Evolutionary conservation across 2,797 vertebrate genomes (phyloP).

Genomic region (Neoniphon sammara): DNA sequence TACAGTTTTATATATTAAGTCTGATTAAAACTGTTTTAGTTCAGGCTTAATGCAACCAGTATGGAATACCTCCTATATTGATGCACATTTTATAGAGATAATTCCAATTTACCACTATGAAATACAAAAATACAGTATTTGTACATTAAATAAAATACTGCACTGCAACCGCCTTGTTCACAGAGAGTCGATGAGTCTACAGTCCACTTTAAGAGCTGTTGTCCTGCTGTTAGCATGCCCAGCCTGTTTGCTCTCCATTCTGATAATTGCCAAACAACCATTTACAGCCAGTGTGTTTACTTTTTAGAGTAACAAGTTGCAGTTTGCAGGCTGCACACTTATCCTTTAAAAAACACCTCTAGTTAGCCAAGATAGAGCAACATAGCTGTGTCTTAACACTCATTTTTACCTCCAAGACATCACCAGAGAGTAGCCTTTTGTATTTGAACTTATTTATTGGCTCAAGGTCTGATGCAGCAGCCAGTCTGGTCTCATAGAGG

Average conservation of each 20-base stretch:
- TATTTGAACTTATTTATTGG: background rate
- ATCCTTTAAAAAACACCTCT: background rate
- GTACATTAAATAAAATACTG: background rate
- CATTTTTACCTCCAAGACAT: background rate
- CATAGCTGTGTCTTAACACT: background rate
- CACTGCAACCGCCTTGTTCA: no score
- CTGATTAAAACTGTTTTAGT: no score
- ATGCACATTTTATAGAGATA: no score
- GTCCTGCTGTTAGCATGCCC: constrained; percentile 49
- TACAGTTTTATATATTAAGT: no score
- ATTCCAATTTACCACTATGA: no score
- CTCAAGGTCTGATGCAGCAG: background rate
- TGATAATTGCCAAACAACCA: constrained; percentile 59
- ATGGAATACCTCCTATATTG: no score
- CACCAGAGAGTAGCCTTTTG: background rate
- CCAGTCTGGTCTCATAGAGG: constrained; percentile 21
- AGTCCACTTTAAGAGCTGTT: constrained; percentile 31
- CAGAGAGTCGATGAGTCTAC: background rate
- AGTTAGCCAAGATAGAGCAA: background rate
- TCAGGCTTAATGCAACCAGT: no score
- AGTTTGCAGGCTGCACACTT: constrained; percentile 7
- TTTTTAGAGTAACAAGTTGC: constrained; percentile 11
- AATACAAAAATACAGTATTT: background rate
- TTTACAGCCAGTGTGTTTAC: constrained; percentile 65
- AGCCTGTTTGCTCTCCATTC: constrained; percentile 56